Evolutionary conservation across 2,113 vertebrate species (phyloP), one percentile per base, ranked within the genome.

Genomic region (Egretta garzetta): DNA sequence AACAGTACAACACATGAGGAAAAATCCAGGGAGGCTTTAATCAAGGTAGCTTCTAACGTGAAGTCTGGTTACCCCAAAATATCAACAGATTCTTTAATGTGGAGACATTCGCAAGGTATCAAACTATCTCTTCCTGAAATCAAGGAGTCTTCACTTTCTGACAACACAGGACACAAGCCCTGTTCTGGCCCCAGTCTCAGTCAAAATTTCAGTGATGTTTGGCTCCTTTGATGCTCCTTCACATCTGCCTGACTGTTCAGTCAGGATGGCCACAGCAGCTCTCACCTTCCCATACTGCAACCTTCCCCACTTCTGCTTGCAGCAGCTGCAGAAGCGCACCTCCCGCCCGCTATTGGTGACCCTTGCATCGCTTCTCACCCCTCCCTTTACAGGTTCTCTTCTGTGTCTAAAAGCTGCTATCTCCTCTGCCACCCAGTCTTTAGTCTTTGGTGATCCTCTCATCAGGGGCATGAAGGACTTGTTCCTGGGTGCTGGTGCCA

Each of bases 11-110:
- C 0, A 7, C 13, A 5, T 33, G 33, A 90, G 60, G 37, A 55
- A 88, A 91, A 90, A 35, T 77, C 7, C 27, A 17, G 24, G 49
- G 43, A 87, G 43, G 77, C 22, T 96, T 97, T 56, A 79, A 43
- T 93, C 21, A 71, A 68, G 64, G 16, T 60, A 80, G 3, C 24
- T 92, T 81, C 77, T 81, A 66, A 45, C 1, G 2, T 77, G 33
- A 86, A 77, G 5, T 77, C 12, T 24, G 4, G 59, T 75, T 71
- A 71, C 19, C 5, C 10, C 14, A 27, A 86, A 88, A 41, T 4
- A 41, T 47, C 22, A 62, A 58, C 22, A 75, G 50, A 90, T 66
- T 58, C 35, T 33, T 82, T 72, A 67, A 47, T 72, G 58, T 14
- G 62, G 52, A 76, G 35, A 26, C 11, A 63, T 74, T 67, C 23